Conservation (phyloP, 1,140 invertebrate genomes). For the Drosophila repleta region DNA sequence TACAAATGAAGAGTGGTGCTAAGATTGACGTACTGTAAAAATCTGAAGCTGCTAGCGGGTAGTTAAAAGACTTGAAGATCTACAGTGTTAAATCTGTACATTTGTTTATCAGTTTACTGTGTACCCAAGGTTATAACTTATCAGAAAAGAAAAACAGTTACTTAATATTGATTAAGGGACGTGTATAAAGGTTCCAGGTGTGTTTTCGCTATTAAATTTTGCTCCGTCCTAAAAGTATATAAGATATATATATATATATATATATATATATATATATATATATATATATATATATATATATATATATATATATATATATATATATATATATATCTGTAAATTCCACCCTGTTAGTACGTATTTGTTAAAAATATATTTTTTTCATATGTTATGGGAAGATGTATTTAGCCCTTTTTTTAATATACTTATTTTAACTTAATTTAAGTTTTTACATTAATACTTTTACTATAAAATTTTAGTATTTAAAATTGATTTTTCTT, state of each 20-base stretch:
- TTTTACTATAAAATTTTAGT: constrained; percentile 54
- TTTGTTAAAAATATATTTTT: neutral
- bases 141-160: neutral
- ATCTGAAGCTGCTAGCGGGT: constrained; percentile 14
- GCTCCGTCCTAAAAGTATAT: neutral
- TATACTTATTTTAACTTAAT: too few species aligned
- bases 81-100: constrained; percentile 4
- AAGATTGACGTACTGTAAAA: constrained; percentile 38
- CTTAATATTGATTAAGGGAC: constrained; percentile 1
- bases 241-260: constrained; percentile 12
- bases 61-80: constrained; percentile 18
- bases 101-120: constrained; percentile 9
- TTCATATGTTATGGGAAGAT: too few species aligned
- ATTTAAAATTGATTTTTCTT: constrained; percentile 78
- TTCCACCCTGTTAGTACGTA: neutral
- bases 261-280: neutral
- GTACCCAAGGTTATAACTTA: neutral
- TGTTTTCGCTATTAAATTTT: constrained; percentile 29
- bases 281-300: constrained; percentile 3
- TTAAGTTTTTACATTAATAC: constrained; percentile 22
- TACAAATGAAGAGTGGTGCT: constrained; percentile 70
- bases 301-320: neutral
- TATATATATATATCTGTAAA: constrained; percentile 16
- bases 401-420: too few species aligned
- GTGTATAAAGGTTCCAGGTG: constrained; percentile 6